Evolutionary conservation across 2,888 invertebrate species (phyloP).

Genomic region (Callyntrura sp.): DNA sequence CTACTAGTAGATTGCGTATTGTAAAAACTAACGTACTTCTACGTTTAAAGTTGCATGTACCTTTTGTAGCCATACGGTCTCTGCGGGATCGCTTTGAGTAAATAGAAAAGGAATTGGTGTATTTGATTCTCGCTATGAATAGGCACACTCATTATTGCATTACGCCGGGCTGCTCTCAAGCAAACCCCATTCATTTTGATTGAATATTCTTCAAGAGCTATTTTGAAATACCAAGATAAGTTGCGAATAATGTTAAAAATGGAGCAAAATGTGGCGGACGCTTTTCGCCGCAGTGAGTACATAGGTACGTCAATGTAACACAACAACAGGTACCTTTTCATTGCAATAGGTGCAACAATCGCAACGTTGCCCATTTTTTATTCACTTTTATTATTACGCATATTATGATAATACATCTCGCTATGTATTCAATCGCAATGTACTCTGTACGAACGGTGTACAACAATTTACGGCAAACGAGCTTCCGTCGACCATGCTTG

Average conservation of each 20-base stretch:
- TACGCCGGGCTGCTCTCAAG: not conserved
- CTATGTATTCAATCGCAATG: too few species aligned
- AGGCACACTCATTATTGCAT: not conserved
- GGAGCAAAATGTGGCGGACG: constrained; percentile 13
- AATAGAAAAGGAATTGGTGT: not conserved
- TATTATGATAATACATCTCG: too few species aligned
- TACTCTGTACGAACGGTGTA: not conserved
- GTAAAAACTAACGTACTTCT: not conserved
- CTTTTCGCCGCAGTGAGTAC: too few species aligned
- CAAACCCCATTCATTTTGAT: constrained; percentile 13
- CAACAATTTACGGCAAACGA: not conserved
- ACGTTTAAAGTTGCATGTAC: not conserved
- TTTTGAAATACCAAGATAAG: not conserved
- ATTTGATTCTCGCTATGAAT: constrained; percentile 7
- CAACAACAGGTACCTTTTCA: not conserved
- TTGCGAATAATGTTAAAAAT: constrained; percentile 25
- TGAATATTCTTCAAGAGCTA: not conserved
- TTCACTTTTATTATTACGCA: too few species aligned
- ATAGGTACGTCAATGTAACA: too few species aligned
- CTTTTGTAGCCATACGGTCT: not conserved
- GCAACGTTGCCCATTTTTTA: not conserved
- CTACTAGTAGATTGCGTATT: not conserved
- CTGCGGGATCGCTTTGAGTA: constrained; percentile 8
- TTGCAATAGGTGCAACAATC: not conserved
- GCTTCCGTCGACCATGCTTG: too few species aligned